Percentiles rank a stretch among this genome's conserved stretches.
Conservation (phyloP, 2,797 vertebrate species). For the Channa striata region DNA sequence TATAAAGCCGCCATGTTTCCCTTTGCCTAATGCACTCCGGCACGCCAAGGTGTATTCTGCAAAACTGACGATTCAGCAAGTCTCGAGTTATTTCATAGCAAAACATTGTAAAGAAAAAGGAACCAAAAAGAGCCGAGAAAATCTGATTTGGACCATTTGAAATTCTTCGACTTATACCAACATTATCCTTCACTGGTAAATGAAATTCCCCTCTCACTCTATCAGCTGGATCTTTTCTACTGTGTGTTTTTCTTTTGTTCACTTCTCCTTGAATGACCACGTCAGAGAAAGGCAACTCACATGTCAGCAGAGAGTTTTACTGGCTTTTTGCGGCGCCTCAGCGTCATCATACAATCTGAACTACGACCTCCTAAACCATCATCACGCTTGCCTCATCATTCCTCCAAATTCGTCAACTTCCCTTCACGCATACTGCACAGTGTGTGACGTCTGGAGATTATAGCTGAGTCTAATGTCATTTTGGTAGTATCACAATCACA, state of each 20-base stretch:
- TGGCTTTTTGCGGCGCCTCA: slow-evolving; percentile 15
- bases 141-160: not conserved
- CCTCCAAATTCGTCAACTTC: slow-evolving; percentile 35
- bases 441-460: slow-evolving; percentile 18
- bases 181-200: slow-evolving; percentile 11
- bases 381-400: slow-evolving; percentile 24
- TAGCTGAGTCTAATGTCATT: slow-evolving; percentile 34
- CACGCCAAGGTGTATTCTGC: not conserved
- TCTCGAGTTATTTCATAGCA: not conserved
- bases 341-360: slow-evolving; percentile 32
- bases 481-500: slow-evolving; percentile 35
- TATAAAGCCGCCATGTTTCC: not conserved
- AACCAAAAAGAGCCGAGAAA: not conserved
- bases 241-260: slow-evolving; percentile 31
- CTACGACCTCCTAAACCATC: slow-evolving; percentile 7
- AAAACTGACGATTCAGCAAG: not conserved
- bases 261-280: slow-evolving; percentile 20
- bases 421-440: slow-evolving; percentile 10
- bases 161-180: not conserved
- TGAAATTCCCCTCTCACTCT: slow-evolving; percentile 15
- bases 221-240: slow-evolving; percentile 10
- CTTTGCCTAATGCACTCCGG: not conserved
- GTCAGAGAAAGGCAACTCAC: slow-evolving; percentile 3
- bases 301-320: slow-evolving; percentile 20
- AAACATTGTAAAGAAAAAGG: not conserved